Conservation (phyloP, 2,797 vertebrate species). For the Melopsittacus undulatus region DNA sequence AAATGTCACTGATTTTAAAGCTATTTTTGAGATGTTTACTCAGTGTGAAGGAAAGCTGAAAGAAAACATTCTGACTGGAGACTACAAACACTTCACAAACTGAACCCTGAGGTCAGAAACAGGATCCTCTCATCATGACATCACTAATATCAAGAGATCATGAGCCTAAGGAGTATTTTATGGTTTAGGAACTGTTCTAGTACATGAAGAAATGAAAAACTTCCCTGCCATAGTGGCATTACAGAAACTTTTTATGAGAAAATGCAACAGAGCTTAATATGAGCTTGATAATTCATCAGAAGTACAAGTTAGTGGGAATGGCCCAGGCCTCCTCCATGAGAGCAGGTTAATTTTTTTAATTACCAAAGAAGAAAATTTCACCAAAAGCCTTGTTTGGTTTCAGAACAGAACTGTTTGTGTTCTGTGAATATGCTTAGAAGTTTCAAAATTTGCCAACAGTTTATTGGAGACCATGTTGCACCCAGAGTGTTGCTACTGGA, state of each 20-base stretch:
- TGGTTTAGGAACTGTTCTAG: not conserved
- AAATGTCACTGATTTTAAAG: slow-evolving; percentile 34
- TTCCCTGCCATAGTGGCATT: not conserved
- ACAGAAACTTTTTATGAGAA: not conserved
- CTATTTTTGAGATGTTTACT: slow-evolving; percentile 4
- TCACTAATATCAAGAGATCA: not conserved
- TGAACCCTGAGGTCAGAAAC: not conserved
- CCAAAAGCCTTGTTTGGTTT: not conserved
- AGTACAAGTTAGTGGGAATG: not conserved
- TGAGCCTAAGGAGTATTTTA: not conserved
- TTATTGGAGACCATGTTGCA: not conserved
- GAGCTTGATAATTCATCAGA: not conserved
- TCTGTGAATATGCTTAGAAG: not conserved
- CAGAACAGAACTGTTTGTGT: not conserved
- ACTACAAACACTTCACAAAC: not conserved
- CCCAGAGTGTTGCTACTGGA: not conserved
- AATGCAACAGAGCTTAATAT: not conserved
- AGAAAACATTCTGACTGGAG: not conserved
- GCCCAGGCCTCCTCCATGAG: not conserved
- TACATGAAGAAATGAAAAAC: not conserved
- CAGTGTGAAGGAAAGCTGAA: not conserved
- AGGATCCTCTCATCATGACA: not conserved
- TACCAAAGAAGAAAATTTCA: not conserved
- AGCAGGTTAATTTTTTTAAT: not conserved
- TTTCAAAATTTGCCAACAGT: not conserved